Conservation (phyloP, 2,113 vertebrate species). For the Panthera leo region DNA sequence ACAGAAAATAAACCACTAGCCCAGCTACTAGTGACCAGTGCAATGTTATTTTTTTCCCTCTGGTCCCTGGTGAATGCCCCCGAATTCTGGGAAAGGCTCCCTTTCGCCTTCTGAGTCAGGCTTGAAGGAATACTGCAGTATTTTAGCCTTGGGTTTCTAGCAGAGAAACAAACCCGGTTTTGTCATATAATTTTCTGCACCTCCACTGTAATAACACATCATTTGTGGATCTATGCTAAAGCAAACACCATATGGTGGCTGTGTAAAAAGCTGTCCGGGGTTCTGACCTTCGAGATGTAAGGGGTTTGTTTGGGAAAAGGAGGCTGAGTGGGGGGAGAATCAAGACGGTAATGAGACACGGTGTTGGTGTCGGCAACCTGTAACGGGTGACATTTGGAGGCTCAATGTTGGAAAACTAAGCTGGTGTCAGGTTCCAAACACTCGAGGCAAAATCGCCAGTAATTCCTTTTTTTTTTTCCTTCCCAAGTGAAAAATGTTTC, state of each 20-base stretch:
- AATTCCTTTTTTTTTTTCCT: constrained; percentile 17
- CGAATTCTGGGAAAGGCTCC: constrained; percentile 64
- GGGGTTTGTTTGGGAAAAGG: constrained; percentile 63
- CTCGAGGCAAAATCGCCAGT: background rate
- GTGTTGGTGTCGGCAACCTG: constrained; percentile 54
- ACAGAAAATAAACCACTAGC: constrained; percentile 75
- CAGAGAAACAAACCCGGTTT: constrained; percentile 52
- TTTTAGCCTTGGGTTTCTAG: background rate
- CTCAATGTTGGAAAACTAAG: background rate
- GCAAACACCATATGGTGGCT: constrained; percentile 78
- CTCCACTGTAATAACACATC: constrained; percentile 77
- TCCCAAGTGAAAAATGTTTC: constrained; percentile 44
- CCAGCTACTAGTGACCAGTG: constrained; percentile 63
- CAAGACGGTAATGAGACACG: background rate
- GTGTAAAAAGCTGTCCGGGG: constrained; percentile 59
- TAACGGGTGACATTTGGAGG: background rate
- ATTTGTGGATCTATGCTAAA: constrained; percentile 69
- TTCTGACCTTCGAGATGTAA: constrained; percentile 64
- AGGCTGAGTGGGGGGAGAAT: background rate
- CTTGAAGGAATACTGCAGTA: constrained; percentile 63
- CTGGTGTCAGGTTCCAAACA: constrained; percentile 64
- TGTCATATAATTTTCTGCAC: constrained; percentile 73
- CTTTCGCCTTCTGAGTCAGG: constrained; percentile 35
- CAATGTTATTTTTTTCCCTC: constrained; percentile 50
- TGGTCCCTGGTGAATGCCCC: constrained; percentile 71